Percentiles rank a stretch among this genome's conserved stretches.
phyloP scores from a whole-genome alignment of 2,888 invertebrate species.

The Petrolisthes manimaculis region DNA sequence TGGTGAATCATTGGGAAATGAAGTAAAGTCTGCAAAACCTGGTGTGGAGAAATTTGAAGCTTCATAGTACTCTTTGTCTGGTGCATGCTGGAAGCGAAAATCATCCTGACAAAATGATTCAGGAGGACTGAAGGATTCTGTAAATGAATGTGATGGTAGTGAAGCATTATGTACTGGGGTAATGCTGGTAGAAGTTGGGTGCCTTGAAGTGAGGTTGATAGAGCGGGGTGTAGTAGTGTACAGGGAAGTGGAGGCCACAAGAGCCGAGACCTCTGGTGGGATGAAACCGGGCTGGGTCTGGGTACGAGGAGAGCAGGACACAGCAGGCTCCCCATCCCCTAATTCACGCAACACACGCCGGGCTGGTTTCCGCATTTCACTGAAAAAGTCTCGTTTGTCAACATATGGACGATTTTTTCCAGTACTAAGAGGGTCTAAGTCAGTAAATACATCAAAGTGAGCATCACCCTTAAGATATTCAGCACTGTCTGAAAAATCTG shows the following conservation, averaged over 20 bases:
- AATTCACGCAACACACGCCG: constrained; percentile 92
- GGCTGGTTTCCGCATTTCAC: constrained; percentile 93
- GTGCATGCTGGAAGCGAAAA: constrained; percentile 42
- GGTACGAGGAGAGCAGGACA: constrained; percentile 58
- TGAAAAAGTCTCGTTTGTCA: constrained; percentile 96
- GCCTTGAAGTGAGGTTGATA: constrained; percentile 47
- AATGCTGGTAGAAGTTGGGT: constrained; percentile 68
- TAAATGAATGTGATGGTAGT: constrained; percentile 66
- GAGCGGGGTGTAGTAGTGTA: constrained; percentile 56
- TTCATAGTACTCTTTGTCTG: constrained; percentile 50
- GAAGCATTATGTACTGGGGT: constrained; percentile 67
- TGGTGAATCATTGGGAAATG: constrained; percentile 62
- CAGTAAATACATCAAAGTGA: constrained; percentile 87
- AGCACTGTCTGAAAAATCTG: constrained; percentile 24
- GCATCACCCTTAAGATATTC: constrained; percentile 17
- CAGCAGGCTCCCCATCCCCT: constrained; percentile 67
- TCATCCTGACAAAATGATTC: constrained; percentile 55
- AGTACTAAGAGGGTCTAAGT: constrained; percentile 92
- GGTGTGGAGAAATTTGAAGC: constrained; percentile 53
- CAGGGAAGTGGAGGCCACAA: constrained; percentile 65
- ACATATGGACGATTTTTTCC: constrained; percentile 92
- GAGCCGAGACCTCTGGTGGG: constrained; percentile 65
- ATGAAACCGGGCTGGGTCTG: constrained; percentile 64
- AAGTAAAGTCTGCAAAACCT: constrained; percentile 63
- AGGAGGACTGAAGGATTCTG: constrained; percentile 63